Percentiles rank a stretch among this genome's conserved stretches.
Conservation (phyloP, 2,113 vertebrate genomes). For the Ceyx melanurus region DNA sequence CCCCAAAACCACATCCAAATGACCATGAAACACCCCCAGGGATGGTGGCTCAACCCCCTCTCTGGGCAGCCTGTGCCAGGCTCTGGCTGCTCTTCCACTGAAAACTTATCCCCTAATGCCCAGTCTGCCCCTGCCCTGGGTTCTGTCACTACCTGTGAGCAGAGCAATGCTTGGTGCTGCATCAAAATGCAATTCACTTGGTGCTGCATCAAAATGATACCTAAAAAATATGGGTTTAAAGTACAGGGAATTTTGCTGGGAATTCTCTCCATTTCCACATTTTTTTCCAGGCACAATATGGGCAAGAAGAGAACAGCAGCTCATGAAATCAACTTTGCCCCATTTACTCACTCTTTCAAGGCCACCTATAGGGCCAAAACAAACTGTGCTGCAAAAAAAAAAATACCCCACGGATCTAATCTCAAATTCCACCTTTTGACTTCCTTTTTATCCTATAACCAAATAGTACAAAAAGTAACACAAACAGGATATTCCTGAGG, state of each 20-base stretch:
- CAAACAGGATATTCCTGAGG: conserved; percentile 2
- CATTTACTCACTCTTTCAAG: not conserved
- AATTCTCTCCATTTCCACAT: not conserved
- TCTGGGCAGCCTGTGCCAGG: too few relatives aligned
- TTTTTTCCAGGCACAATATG: not conserved
- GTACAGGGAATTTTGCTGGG: not conserved
- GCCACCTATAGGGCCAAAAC: not conserved
- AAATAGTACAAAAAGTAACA: not conserved
- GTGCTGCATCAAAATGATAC: not conserved
- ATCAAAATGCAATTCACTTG: not conserved
- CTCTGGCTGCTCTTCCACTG: too few relatives aligned
- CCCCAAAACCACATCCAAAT: too few relatives aligned
- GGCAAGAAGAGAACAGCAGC: not conserved
- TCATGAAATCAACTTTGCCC: not conserved
- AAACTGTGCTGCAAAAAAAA: not conserved
- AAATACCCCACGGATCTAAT: not conserved
- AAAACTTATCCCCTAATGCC: too few relatives aligned
- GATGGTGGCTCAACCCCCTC: too few relatives aligned
- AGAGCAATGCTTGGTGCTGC: not conserved
- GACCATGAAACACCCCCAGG: too few relatives aligned
- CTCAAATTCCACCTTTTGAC: not conserved
- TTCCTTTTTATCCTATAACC: not conserved
- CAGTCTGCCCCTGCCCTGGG: too few relatives aligned
- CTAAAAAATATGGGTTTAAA: not conserved
- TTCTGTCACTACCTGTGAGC: too few relatives aligned